Conservation (phyloP, 2,888 invertebrate genomes). For the Limnephilus lunatus region DNA sequence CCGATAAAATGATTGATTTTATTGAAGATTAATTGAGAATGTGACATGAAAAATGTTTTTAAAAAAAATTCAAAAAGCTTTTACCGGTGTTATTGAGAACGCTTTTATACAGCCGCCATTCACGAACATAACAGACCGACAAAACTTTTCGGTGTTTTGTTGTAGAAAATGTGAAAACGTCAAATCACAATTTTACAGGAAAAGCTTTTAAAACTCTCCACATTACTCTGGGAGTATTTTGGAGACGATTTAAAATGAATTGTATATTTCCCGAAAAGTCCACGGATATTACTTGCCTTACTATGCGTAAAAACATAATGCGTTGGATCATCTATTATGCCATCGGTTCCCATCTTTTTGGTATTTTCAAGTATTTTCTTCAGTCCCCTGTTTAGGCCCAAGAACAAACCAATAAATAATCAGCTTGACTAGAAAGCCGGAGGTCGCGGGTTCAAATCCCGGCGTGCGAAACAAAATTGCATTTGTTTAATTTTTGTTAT, state of each 20-base stretch:
- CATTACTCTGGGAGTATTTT: not conserved
- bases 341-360: no score
- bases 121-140: not conserved
- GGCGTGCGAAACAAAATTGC: no score
- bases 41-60: not conserved
- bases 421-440: no score
- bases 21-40: constrained; percentile 2
- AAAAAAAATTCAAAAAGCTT: not conserved
- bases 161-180: not conserved
- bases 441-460: no score
- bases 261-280: not conserved
- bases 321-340: not conserved
- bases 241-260: not conserved
- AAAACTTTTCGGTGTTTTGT: not conserved
- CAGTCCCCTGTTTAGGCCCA: no score
- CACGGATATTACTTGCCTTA: not conserved
- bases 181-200: not conserved
- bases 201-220: not conserved
- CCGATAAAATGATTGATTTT: not conserved
- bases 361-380: no score
- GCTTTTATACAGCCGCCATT: not conserved
- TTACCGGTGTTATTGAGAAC: not conserved
- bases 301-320: not conserved
- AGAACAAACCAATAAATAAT: no score
- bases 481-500: no score